These are phyloP conservation scores for Aphidoletes aphidimyza DNA, from an alignment of 2,888 invertebrate genomes.

Conservation along the genomic window DNA sequence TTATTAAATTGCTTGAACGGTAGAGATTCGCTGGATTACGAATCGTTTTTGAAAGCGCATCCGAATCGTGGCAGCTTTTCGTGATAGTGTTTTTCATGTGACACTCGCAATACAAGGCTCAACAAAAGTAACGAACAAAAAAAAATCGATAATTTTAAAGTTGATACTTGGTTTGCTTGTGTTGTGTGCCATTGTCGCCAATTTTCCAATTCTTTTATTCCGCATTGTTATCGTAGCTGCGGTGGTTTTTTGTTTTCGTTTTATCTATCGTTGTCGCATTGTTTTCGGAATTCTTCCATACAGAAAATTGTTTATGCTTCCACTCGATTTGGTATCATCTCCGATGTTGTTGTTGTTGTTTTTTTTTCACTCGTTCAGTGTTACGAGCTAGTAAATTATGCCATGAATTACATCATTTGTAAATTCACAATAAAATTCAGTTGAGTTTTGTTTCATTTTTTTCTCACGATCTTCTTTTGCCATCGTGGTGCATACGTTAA, in stretches of 20 bases:
- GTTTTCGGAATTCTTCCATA: neutral
- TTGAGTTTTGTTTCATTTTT: neutral
- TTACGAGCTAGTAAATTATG: constrained; percentile 36
- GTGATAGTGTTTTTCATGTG: too few species aligned
- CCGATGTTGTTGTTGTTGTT: too few species aligned
- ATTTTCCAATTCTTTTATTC: neutral
- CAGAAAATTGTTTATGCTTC: constrained; percentile 29
- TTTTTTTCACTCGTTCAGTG: too few species aligned
- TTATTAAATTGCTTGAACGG: neutral
- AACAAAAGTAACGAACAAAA: too few species aligned
- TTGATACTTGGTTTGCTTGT: neutral
- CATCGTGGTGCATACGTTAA: neutral
- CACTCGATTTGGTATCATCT: neutral
- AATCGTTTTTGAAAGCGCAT: too few species aligned
- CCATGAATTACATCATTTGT: constrained; percentile 49
- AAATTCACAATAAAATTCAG: constrained; percentile 22
- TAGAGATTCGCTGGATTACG: too few species aligned
- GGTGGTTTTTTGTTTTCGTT: neutral
- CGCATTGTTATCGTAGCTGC: neutral
- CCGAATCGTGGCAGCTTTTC: too few species aligned
- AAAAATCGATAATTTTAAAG: neutral
- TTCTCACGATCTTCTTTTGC: neutral
- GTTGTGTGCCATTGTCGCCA: neutral
- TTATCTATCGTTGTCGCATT: neutral
- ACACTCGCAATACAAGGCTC: too few species aligned